These are phyloP conservation scores for Oscheius onirici DNA, from an alignment of 2,888 invertebrate species.

Conservation along the genomic window DNA sequence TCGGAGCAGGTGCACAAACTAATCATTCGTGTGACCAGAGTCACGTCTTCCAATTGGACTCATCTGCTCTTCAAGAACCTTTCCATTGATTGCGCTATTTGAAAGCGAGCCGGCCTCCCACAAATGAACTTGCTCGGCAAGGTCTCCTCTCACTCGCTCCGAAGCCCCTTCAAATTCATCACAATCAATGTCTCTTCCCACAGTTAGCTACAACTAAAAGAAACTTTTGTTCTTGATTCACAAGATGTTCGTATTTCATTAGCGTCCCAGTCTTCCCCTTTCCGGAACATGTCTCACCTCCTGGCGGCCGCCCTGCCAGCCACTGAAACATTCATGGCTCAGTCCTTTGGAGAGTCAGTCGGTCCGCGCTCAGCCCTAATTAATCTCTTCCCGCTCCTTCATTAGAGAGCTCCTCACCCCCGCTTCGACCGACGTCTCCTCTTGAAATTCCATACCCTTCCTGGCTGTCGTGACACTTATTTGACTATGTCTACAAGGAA, in stretches of 20 bases:
- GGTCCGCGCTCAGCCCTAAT: constrained; percentile 8
- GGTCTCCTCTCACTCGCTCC: not conserved
- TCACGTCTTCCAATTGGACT: not conserved
- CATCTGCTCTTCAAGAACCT: constrained; percentile 26
- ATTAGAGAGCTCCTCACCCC: constrained; percentile 9
- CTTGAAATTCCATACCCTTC: constrained; percentile 22
- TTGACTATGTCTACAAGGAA: constrained; percentile 2
- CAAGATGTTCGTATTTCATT: not conserved
- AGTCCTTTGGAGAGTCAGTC: constrained; percentile 4
- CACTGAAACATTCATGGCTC: constrained; percentile 17
- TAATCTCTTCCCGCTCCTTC: constrained; percentile 29
- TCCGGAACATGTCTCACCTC: no score
- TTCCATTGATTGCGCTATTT: constrained; percentile 28
- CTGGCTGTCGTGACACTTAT: constrained; percentile 23
- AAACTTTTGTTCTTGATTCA: no score
- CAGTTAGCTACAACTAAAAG: no score
- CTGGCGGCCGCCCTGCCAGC: no score
- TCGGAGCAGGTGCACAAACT: no score
- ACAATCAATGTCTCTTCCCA: not conserved
- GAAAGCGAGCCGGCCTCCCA: constrained; percentile 7
- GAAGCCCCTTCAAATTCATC: not conserved
- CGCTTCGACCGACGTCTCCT: not conserved
- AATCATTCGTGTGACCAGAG: no score
- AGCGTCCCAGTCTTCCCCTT: not conserved
- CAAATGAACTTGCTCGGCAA: constrained; percentile 1